Evolutionary conservation across 1,140 invertebrate genomes (phyloP).

Genomic region (Scaptomyza pallida): DNA sequence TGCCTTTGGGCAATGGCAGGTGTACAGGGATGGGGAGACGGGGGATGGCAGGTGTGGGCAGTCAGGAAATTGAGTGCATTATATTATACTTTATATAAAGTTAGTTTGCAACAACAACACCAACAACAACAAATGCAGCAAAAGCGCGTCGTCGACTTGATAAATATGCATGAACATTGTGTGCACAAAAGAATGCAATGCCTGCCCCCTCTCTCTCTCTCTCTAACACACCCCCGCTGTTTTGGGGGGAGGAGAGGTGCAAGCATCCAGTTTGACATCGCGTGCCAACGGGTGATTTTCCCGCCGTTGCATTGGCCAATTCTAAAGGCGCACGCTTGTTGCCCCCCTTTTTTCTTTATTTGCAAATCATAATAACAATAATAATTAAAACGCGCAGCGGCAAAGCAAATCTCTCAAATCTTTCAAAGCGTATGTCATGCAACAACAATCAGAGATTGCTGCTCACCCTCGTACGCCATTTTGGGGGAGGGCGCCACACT

Average conservation of each 20-base stretch:
- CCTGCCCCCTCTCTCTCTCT: neutral
- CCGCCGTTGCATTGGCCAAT: constrained; percentile 73
- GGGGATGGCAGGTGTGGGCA: constrained; percentile 15
- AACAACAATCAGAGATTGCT: constrained; percentile 62
- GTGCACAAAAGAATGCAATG: constrained; percentile 75
- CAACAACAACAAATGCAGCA: constrained; percentile 70
- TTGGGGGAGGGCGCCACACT: constrained; percentile 60
- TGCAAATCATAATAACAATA: constrained; percentile 53
- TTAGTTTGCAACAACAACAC: constrained; percentile 62
- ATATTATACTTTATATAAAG: constrained; percentile 43
- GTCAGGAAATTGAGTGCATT: constrained; percentile 74
- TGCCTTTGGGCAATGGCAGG: constrained; percentile 25
- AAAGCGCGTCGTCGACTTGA: constrained; percentile 74
- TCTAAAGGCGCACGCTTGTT: constrained; percentile 42
- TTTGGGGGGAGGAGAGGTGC: neutral
- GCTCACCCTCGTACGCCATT: constrained; percentile 47
- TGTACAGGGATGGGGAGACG: too few species aligned
- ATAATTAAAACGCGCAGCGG: constrained; percentile 76
- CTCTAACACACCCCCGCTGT: neutral
- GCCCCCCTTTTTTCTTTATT: constrained; percentile 9
- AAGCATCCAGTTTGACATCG: constrained; percentile 71
- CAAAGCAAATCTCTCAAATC: constrained; percentile 76
- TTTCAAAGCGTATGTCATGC: constrained; percentile 60
- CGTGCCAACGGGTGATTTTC: constrained; percentile 70
- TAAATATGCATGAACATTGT: constrained; percentile 78